Conservation (phyloP, 1,140 invertebrate species). For the Drosophila lini region DNA sequence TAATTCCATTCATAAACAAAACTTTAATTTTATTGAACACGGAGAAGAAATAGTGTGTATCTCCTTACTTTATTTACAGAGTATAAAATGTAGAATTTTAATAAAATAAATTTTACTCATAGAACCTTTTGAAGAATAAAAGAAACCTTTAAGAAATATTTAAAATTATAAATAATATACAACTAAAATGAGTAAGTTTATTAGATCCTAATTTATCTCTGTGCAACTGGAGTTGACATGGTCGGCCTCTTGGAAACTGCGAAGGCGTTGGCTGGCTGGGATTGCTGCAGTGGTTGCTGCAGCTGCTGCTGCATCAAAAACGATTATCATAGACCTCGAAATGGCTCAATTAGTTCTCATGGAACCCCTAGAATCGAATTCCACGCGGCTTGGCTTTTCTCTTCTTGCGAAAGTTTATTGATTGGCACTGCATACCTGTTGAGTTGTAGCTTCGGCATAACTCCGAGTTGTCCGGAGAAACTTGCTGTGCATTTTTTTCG, state of each 20-base stretch:
- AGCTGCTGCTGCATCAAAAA: slow-evolving; percentile 55
- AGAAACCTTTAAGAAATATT: neutral
- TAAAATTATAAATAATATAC: too few species aligned
- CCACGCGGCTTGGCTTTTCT: slow-evolving; percentile 34
- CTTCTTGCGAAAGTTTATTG: slow-evolving; percentile 59
- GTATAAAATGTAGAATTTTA: neutral
- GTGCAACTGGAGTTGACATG: slow-evolving; percentile 53
- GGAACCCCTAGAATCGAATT: slow-evolving; percentile 29
- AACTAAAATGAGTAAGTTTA: too few species aligned
- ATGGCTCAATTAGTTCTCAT: slow-evolving; percentile 82
- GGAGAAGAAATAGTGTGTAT: neutral
- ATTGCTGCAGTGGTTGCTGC: slow-evolving; percentile 5
- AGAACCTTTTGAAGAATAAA: too few species aligned
- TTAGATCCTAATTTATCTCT: neutral
- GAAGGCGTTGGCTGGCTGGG: slow-evolving; percentile 52
- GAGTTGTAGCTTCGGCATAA: slow-evolving; percentile 35
- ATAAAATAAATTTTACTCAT: too few species aligned
- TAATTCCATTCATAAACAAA: slow-evolving; percentile 84
- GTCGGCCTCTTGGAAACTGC: slow-evolving; percentile 33
- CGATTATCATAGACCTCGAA: slow-evolving; percentile 73
- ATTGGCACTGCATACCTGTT: slow-evolving; percentile 60
- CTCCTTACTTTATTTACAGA: neutral
- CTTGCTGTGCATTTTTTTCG: slow-evolving; percentile 28
- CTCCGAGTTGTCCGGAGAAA: slow-evolving; percentile 28
- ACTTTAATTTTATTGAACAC: slow-evolving; percentile 79